Conservation (phyloP, 2,888 invertebrate species). For the Caenorhabditis sp. region DNA sequence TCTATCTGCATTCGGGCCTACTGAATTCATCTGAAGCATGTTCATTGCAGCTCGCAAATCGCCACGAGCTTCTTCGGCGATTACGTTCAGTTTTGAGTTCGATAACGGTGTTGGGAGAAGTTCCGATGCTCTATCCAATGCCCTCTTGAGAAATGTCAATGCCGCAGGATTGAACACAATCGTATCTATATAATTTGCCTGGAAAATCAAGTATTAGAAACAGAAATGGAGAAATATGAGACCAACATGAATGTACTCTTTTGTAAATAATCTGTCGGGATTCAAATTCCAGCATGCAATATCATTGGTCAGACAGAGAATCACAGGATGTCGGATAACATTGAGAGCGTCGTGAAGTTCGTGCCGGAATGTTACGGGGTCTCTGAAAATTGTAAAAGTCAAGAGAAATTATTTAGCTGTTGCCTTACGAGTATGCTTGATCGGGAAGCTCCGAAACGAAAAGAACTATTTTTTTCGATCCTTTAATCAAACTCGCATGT, state of each 20-base stretch:
- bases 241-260: background rate
- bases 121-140: slow-evolving; percentile 33
- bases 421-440: slow-evolving; percentile 49
- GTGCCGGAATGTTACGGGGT: slow-evolving; percentile 35
- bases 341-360: slow-evolving; percentile 9
- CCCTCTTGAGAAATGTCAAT: slow-evolving; percentile 53
- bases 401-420: background rate
- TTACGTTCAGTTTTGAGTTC: slow-evolving; percentile 16
- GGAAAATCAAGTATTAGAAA: background rate
- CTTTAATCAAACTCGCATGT: slow-evolving; percentile 15
- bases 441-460: slow-evolving; percentile 47
- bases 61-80: slow-evolving; percentile 38
- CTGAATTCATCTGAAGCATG: slow-evolving; percentile 57
- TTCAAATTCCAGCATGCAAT: slow-evolving; percentile 52
- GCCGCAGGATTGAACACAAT: slow-evolving; percentile 55
- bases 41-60: slow-evolving; percentile 60
- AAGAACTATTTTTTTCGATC: slow-evolving; percentile 22
- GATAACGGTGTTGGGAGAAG: slow-evolving; percentile 30
- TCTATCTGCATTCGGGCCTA: slow-evolving; percentile 15
- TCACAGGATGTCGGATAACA: slow-evolving; percentile 32
- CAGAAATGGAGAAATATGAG: too few species aligned
- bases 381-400: slow-evolving; percentile 18
- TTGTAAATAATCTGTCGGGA: slow-evolving; percentile 45
- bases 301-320: slow-evolving; percentile 55
- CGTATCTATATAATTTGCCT: slow-evolving; percentile 40